These are phyloP conservation scores for Muscicapa striata DNA, from an alignment of 2,797 vertebrate genomes.

Conservation along the genomic window DNA sequence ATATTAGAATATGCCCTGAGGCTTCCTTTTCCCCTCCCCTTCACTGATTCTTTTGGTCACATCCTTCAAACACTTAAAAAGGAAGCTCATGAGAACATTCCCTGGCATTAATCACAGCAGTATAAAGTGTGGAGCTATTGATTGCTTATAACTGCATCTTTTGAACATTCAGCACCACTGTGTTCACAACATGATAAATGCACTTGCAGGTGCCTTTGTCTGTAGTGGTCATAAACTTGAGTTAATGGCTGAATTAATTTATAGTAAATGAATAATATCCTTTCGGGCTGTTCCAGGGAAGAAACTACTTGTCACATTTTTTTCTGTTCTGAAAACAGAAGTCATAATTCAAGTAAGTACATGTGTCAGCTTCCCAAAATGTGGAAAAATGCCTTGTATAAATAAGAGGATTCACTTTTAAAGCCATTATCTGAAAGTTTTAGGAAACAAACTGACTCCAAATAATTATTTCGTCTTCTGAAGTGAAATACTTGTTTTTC, in stretches of 20 bases:
- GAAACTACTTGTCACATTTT: background rate
- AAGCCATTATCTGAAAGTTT: slow-evolving; percentile 3
- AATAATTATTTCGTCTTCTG: background rate
- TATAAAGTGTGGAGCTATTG: slow-evolving; percentile 4
- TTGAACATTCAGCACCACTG: slow-evolving; percentile 17
- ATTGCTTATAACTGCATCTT: slow-evolving; percentile 48
- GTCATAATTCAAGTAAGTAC: background rate
- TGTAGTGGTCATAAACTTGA: slow-evolving; percentile 46
- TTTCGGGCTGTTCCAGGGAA: background rate
- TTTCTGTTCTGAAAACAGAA: background rate
- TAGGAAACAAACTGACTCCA: background rate
- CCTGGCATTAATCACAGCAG: background rate
- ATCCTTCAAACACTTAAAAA: slow-evolving; percentile 1
- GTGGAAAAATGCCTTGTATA: background rate
- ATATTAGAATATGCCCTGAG: background rate
- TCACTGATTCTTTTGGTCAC: background rate
- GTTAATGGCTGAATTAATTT: slow-evolving; percentile 56
- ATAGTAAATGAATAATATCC: slow-evolving; percentile 41
- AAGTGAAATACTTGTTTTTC: background rate
- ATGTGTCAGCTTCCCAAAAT: slow-evolving; percentile 1
- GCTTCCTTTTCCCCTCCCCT: background rate
- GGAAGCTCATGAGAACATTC: slow-evolving; percentile 1
- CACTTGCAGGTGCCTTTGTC: slow-evolving; percentile 47
- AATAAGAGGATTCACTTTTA: slow-evolving; percentile 25
- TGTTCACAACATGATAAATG: slow-evolving; percentile 48